Percentiles rank a stretch among this genome's conserved stretches.
Evolutionary conservation across 2,888 invertebrate species (phyloP).

Genomic region (Melinaea menophilus): DNA sequence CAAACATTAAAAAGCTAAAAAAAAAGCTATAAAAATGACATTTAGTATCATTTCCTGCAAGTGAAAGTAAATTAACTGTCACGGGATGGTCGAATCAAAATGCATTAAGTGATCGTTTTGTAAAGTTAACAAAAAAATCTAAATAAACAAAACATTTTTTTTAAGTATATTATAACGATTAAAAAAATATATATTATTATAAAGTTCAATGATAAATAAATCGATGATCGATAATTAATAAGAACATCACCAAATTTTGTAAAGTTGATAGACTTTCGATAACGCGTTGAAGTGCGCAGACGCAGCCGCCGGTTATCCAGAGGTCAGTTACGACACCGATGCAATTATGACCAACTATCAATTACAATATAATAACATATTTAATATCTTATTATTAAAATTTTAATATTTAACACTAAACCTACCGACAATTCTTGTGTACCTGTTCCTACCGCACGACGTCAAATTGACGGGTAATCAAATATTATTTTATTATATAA

Average conservation of each 20-base stretch:
- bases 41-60: slow-evolving; percentile 15
- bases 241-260: slow-evolving; percentile 23
- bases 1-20: background rate
- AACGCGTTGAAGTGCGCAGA: slow-evolving; percentile 22
- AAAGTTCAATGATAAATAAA: too few relatives aligned
- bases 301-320: slow-evolving; percentile 14
- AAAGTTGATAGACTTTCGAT: slow-evolving; percentile 33
- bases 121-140: too few relatives aligned
- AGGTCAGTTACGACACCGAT: slow-evolving; percentile 19
- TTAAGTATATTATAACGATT: too few relatives aligned
- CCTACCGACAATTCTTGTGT: too few relatives aligned
- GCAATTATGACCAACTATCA: background rate
- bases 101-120: background rate
- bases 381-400: background rate
- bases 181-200: too few relatives aligned
- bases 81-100: slow-evolving; percentile 14
- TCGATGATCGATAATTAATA: background rate
- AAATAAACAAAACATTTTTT: too few relatives aligned
- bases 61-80: slow-evolving; percentile 22
- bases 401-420: background rate
- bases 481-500: too few relatives aligned
- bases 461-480: too few relatives aligned
- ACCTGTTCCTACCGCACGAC: too few relatives aligned
- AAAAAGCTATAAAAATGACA: background rate
- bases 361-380: background rate